Evolutionary conservation across 2,888 invertebrate species (phyloP), one percentile per base, ranked within the genome.

Genomic region (Phytoseiulus persimilis): DNA sequence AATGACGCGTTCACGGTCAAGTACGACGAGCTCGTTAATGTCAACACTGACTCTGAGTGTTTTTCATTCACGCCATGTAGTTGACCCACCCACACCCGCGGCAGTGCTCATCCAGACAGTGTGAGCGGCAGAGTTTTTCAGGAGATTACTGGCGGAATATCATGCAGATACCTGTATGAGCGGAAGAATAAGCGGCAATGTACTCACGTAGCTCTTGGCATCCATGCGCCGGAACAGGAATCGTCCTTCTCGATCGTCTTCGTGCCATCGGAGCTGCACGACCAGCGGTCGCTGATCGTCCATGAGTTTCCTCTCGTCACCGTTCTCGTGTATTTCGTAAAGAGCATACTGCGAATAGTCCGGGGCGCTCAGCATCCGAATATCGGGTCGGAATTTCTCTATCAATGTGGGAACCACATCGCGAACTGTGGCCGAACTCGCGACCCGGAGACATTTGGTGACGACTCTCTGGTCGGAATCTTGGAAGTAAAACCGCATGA

Each of bases 401-500:
- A 99, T 97, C 91, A 99, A 94, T 14, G 98, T 98, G 93, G 96
- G 97, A 93, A 99, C 97, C 91, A 99, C 98, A 93, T 98, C 98
- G 93, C 95, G 95, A 91, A 98, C 97, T 83, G 97, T 98, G 89
- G 99, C 99, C 91, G 98, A 97, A 90, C 97, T 98, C 89, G 98
- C 96, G 89, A 99, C 99, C 90, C 99, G 95, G 92, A 99, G 98
- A 93, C 99, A 99, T 94, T 99, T 99, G 89, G 99, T 99, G 90
- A 98, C 97, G 90, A 99, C 98, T 94, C 98, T 98, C 93, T 98
- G 97, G 89, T 98, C 98, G 90, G 97, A 96, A 93, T 99, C 99
- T 96, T 99, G 98, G 93, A 98, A 99, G 94, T 98, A 99, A 94
- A 99, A 99, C 92, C 99, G 95, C 97, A 99, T 99, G 90, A 99